Percentiles rank a stretch among this genome's conserved stretches.
Conservation (phyloP, 2,888 invertebrate genomes). For the Automeris io region DNA sequence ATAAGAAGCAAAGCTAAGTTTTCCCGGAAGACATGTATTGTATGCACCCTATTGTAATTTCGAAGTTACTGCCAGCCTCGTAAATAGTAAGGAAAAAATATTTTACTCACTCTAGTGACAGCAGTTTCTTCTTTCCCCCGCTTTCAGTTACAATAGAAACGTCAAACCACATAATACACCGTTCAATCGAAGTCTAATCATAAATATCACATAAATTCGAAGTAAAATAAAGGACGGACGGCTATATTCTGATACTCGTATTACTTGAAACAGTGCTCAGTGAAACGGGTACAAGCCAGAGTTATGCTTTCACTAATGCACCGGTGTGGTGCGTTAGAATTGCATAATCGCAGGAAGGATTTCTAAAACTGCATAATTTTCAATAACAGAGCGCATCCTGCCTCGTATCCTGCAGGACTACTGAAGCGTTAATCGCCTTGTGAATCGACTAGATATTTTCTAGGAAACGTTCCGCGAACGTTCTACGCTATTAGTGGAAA, state of each 20-base stretch:
- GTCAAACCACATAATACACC: slow-evolving; percentile 48
- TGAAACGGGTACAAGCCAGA: too few species aligned
- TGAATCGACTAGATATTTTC: too few species aligned
- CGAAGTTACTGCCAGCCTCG: background rate
- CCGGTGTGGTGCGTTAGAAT: slow-evolving; percentile 1
- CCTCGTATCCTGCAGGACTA: slow-evolving; percentile 35
- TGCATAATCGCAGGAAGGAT: slow-evolving; percentile 46
- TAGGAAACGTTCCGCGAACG: too few species aligned
- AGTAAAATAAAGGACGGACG: slow-evolving; percentile 4
- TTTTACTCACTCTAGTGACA: slow-evolving; percentile 50
- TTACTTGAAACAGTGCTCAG: slow-evolving; percentile 5
- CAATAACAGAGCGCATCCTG: slow-evolving; percentile 37
- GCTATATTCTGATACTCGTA: too few species aligned
- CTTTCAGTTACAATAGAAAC: slow-evolving; percentile 44
- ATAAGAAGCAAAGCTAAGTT: too few species aligned
- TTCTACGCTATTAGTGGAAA: too few species aligned
- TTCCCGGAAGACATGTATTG: too few species aligned
- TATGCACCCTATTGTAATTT: too few species aligned
- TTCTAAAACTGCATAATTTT: slow-evolving; percentile 43
- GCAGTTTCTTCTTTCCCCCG: slow-evolving; percentile 41
- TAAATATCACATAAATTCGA: slow-evolving; percentile 27
- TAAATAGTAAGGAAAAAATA: background rate
- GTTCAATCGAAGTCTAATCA: slow-evolving; percentile 17
- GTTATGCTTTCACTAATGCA: slow-evolving; percentile 13
- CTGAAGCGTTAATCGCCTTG: slow-evolving; percentile 19